Evolutionary conservation across 2,113 vertebrate genomes (phyloP).

Genomic region (Rhinolophus sinicus): DNA sequence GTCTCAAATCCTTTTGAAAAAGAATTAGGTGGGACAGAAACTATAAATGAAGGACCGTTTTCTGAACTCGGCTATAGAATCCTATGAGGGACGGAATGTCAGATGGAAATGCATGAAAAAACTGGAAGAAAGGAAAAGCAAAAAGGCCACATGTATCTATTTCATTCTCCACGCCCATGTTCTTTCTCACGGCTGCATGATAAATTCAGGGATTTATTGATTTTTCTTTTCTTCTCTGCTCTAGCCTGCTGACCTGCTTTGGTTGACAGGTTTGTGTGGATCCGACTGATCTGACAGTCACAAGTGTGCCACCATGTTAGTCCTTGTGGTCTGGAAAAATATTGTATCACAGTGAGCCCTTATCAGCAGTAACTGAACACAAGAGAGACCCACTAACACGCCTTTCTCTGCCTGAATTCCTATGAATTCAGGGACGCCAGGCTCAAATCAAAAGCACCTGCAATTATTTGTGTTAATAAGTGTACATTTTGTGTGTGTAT

Average conservation of each 20-base stretch:
- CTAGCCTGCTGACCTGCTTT: conserved; percentile 86
- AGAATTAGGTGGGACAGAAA: background rate
- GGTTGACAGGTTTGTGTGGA: conserved; percentile 80
- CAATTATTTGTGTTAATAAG: background rate
- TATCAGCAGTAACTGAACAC: accelerated
- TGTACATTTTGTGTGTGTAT: background rate
- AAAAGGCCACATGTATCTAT: conserved; percentile 12
- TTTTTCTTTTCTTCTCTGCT: conserved; percentile 81
- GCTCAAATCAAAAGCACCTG: background rate
- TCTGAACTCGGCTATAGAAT: background rate
- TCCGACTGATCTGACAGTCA: conserved; percentile 63
- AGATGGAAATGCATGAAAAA: background rate
- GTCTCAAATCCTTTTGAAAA: background rate
- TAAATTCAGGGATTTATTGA: conserved; percentile 96
- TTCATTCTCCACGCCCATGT: conserved; percentile 87
- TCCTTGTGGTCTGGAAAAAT: conserved; percentile 53
- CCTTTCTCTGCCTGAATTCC: background rate
- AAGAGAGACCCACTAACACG: background rate
- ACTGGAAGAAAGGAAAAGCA: background rate
- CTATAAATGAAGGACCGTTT: background rate
- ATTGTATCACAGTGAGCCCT: background rate
- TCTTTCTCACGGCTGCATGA: conserved; percentile 90
- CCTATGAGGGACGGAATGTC: accelerated
- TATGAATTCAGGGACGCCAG: background rate
- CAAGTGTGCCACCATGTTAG: conserved; percentile 5